Base-by-base conservation (phyloP, 1,140 invertebrate genomes). In the Dysdera silvatica region DNA sequence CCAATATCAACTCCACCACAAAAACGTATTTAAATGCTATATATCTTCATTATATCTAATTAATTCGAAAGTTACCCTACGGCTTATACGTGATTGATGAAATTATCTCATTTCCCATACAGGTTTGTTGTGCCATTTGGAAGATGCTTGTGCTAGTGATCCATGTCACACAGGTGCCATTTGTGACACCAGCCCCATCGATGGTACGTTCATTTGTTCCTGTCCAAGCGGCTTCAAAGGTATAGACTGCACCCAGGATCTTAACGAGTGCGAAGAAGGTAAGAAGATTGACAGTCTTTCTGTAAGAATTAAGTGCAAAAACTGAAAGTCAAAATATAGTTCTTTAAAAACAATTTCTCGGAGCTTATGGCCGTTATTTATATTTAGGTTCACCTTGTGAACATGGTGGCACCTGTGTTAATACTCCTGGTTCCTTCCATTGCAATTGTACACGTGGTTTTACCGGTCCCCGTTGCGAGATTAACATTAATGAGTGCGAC, bases 191-290 rank as follows among this genome's bases (percentile, higher is more conserved):
- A 95, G 89, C 67, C 93, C 93, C 10, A 92, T 96, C 67, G 92
- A 95, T 71, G 95, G 95, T 0, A 90, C 89, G 4, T 94, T 91
- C 75, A 86, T 91, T 12, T 98, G 95, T 74, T 91, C 88, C 10
- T 98, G 95, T 73, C 88, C 90, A 20, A 85, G 84, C 3, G 92
- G 92, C 5, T 95, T 89, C 77, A 91, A 90, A 75, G 91, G 92
- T 7, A 77, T 87, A 8, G 85, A 93, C 73, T 98, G 95, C 71
- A 92, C 90, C 0, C 85, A 91, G 70, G 94, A 98, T 73, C 89
- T 97, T 63, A 84, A 98, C 73, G 95, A 97, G 78, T 98, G 95
- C 75, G 94, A 71, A 92, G 95, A 85, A 90, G 84, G 90, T 93
- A 60, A 37, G 57, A 33, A 23, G 67, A 4, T 59, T 59, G 24